phyloP scores from a whole-genome alignment of 2,113 vertebrate genomes.

The Cygnus buccinator region DNA sequence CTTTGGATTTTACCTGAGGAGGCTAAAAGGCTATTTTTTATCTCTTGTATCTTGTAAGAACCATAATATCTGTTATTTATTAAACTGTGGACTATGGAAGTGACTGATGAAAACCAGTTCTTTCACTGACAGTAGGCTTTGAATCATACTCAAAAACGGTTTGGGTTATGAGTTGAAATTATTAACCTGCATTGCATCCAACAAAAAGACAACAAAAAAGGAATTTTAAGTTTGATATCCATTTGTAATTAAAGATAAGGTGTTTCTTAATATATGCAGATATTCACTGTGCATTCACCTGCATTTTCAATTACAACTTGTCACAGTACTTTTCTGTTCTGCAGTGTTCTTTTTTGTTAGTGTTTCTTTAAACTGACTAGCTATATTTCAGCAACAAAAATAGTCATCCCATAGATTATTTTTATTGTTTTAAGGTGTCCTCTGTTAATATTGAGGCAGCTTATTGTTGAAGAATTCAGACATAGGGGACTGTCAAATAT shows the following conservation, averaged over 20 bases:
- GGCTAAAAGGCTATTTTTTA: neutral
- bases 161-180: neutral
- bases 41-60: neutral
- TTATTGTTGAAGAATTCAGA: neutral
- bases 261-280: neutral
- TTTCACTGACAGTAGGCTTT: neutral
- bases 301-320: neutral
- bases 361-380: neutral
- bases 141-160: neutral
- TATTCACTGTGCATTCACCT: neutral
- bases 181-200: neutral
- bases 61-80: neutral
- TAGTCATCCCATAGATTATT: neutral
- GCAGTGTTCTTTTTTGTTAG: neutral
- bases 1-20: neutral
- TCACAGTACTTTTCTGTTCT: neutral
- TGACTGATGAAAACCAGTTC: neutral
- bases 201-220: neutral
- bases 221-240: neutral
- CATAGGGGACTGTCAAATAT: neutral
- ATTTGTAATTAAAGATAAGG: neutral
- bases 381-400: neutral
- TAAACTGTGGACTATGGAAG: neutral
- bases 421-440: neutral
- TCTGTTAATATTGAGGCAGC: neutral